Base-by-base conservation (phyloP, 2,888 invertebrate species). In the Leptinotarsa juncta region DNA sequence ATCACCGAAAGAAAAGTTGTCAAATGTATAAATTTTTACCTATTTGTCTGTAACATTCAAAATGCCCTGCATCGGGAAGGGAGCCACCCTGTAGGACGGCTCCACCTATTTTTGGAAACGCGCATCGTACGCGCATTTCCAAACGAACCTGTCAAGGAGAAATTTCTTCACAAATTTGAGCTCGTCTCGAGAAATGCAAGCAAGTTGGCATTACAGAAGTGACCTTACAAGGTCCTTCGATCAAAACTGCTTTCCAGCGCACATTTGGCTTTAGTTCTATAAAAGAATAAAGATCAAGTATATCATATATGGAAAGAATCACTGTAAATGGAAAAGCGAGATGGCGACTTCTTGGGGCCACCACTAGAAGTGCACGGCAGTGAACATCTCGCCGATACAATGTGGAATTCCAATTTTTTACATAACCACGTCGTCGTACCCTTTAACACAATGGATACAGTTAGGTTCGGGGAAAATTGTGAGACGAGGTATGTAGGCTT, bases 281-380 rank as follows among this genome's bases (percentile, higher is more conserved):
- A 87, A 87, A 87, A 88, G 87, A 88, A 88, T 88, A 88, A 88
- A 87, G 87, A 88, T 88, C 88, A 87, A 87, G 87, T 88, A 88
- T 87, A 88, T 88, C 88, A 87, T 88, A 88, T 88, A 88, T 88
- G 88, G 88, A 85, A 84, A 87, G 86, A 88, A 88, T 88, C 88
- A 88, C 88, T 88, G 88, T 88, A 88, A 88, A 88, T 88, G 88
- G 88, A 87, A 86, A 88, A 88, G 86, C 88, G 87, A 76, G 78
- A 77, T 78, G 74, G 71, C 74, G 70, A 68, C 69, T 74, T 72
- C 76, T 77, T 32, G 4, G 4, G 53, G 68, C 42, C 57, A 69
- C 42, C 53, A 55, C 42, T 42, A 42, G 42, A 42, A 42, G 42
- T 42, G 42, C 18, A 10, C 4, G 79, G 73, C 79, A 80, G 72